Evolutionary conservation across 2,888 invertebrate genomes (phyloP), one percentile per base, ranked within the genome.

Genomic region (Nebria salina): DNA sequence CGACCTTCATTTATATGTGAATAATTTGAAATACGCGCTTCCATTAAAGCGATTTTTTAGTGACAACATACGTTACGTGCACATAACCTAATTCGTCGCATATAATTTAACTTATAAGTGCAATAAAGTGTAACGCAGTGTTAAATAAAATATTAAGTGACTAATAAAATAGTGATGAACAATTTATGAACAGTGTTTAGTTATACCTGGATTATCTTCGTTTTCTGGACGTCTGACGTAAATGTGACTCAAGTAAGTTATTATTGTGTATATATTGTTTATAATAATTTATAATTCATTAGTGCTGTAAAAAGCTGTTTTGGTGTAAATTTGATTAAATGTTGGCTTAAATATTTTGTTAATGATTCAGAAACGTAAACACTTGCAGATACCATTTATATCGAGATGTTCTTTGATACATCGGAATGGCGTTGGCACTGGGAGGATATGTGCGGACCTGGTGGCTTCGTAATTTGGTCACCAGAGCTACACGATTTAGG

Each of bases 361-460:
- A 65, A 65, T 25, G 75, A 64, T 54, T 64, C 75, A 75, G 15
- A 54, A 20, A 20, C 25, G 25, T 42, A 26, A 13, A 34, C 34
- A 34, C n/a, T 79, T 79, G 20, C 75, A 79, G 79, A 20, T 43
- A 25, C n/a, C 75, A 13, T 68, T n/a, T 4, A 43, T 75, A 68
- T 68, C 75, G 54, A 75, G 20, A 80, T 80, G 80, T 80, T 80
- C 75, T 72, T 75, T 43, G 79, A 80, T 34, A 66, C 70, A 43
- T 76, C 79, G n/a, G n/a, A 80, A 82, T 87, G 86, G 90, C 86
- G 85, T 75, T 95, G 95, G 94, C 91, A 92, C 86, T 95, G 95
- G 95, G 92, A 92, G 83, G 92, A 93, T 82, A 91, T 96, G 86
- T 96, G 96, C 87, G 94, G 95, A 76, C 91, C 92, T n/a, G 91